Evolutionary conservation across 2,888 invertebrate genomes (phyloP), one percentile per base, ranked within the genome.

Genomic region (Cheilosia soror): DNA sequence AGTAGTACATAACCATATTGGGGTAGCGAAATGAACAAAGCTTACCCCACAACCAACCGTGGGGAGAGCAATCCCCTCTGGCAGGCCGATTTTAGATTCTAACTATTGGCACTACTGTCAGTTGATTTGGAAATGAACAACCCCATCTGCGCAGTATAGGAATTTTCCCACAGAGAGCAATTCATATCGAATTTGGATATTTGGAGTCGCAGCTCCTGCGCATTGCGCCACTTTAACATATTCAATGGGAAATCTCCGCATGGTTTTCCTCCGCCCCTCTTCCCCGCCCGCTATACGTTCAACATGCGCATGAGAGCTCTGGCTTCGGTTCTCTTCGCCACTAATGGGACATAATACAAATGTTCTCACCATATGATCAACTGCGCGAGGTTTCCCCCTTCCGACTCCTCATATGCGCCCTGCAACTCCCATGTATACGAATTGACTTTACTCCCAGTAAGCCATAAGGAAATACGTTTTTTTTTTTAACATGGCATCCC

Each of bases 11-110:
- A 66, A 33, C 20, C 37, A 55, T 20, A 25, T 31, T 42, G 85
- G 85, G 85, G 85, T 57, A 85, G 47, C 6, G 55, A 72, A 77
- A 85, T 85, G 85, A 85, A 85, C 77, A 62, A 40, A 71, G 57
- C 29, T 68, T 81, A 49, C 76, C 72, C 81, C 37, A 15, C 37
- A 4, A 25, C 20, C 20, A 20, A 20, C 15, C 3, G 49, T 33
- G 58, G 11, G 37, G 55, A 20, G 20, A 27, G 25, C 2, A 3
- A 11, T 49, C 42, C 75, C 53, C 58, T 40, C 68, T 40, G 63
- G 1, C 29, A 49, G 51, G 60, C 40, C 49, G 40, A 51, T 72
- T 75, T 75, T 29, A 2, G 5, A 20, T 25, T 60, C 25, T 11
- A 2, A 72, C 69, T 60, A 72, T 85, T 85, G 85, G 85, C 51